Evolutionary conservation across 2,113 vertebrate genomes (phyloP).

Genomic region (Oryzias woworae): DNA sequence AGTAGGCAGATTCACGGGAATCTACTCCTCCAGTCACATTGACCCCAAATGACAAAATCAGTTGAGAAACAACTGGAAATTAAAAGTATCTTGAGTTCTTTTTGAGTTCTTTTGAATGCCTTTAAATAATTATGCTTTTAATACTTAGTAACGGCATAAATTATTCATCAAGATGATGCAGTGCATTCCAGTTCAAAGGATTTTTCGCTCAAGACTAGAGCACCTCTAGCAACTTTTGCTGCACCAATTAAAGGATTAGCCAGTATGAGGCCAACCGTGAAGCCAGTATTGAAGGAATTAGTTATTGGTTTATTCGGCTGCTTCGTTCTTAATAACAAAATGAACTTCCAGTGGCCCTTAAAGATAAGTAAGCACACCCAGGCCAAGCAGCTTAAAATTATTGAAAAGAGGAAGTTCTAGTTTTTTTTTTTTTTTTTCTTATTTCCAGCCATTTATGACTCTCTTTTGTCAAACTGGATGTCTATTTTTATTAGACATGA

Average conservation of each 20-base stretch:
- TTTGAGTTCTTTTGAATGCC: not conserved
- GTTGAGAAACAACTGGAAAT: not conserved
- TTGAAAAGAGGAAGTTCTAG: conserved; percentile 15
- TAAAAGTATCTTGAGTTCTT: not conserved
- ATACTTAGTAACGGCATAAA: conserved; percentile 13
- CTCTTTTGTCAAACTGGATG: conserved; percentile 4
- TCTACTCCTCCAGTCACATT: not conserved
- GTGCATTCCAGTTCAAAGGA: conserved; percentile 20
- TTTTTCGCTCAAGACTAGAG: conserved; percentile 34
- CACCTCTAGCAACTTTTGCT: conserved; percentile 28
- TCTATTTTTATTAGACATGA: conserved; percentile 28
- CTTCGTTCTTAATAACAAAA: conserved; percentile 48
- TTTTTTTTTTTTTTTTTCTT: conserved; percentile 1
- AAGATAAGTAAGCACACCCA: conserved; percentile 35
- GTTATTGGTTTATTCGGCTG: conserved; percentile 57
- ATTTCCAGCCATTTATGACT: conserved; percentile 22
- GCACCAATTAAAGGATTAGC: conserved; percentile 63
- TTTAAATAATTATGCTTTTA: conserved; percentile 6
- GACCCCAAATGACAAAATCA: not conserved
- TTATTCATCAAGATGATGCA: not conserved
- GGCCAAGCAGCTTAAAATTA: conserved; percentile 14
- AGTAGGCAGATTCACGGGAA: conserved; percentile 16
- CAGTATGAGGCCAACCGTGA: conserved; percentile 44
- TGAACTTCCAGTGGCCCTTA: conserved; percentile 24
- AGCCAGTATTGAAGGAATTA: conserved; percentile 48